Evolutionary conservation across 35 echinoderm and acorn worm species (phyloP), one percentile per base, ranked within the genome.

Genomic region (Heliocidaris tuberculata): DNA sequence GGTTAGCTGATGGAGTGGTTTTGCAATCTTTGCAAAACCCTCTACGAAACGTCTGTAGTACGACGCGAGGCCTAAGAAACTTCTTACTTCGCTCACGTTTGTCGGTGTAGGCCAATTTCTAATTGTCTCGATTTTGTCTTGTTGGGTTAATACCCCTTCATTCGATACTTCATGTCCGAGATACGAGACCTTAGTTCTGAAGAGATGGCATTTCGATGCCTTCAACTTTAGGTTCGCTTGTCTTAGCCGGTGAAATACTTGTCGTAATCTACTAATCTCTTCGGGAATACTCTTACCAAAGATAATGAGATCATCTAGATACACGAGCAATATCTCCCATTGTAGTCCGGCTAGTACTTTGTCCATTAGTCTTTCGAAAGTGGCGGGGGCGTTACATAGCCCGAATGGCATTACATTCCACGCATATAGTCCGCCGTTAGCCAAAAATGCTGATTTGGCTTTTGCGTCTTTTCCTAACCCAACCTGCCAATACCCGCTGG

Each of bases 351-450:
- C 27, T 21, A 97, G 60, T 29, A 97, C 92, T 85, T 86, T 47
- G 47, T 97, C 94, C 96, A 97, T 97, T 32, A 96, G n/a, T 54
- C 95, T 48, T 59, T 96, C 92, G 59, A 97, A 97, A 19, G 95
- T 96, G 16, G 96, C 93, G 21, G 96, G 95, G 27, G 95, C 93
- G 31, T 96, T 96, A n/a, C 86, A 94, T 12, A 97, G 35, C 5
- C 95, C 96, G 94, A 97, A 97, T 13, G 96, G 96, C 96, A 97
- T 97, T 5, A 93, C 92, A 7, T 94, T 94, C 91, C 95, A 97
- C 13, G 95, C 13, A 35, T 90, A 96, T 3, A 96, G 48, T 47
- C 95, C 96, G 0, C 24, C 50, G 48, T 31, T 19, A 13, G 85
- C 47, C 16, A 85, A 31, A 85, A 97, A 97, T 10, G 96, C 93